These are phyloP conservation scores for Acanthurus tractus DNA, from an alignment of 2,797 vertebrate species.

Conservation along the genomic window DNA sequence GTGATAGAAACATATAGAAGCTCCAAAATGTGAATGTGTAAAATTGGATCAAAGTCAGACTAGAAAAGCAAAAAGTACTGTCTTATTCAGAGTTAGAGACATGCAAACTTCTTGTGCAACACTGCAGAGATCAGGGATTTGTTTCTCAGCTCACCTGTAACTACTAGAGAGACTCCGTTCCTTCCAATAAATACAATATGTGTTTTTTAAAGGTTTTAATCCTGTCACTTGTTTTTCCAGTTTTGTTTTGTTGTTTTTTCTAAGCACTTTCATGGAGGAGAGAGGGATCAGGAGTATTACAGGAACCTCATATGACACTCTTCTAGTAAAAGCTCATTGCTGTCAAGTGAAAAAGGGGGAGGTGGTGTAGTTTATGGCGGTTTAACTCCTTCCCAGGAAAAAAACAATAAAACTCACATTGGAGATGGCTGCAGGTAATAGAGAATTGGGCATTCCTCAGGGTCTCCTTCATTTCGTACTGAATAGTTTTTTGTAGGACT, in stretches of 20 bases:
- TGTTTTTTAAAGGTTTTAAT: constrained; percentile 1
- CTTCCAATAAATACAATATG: background rate
- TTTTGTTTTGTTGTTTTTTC: background rate
- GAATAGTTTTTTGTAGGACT: constrained; percentile 1
- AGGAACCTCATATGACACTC: background rate
- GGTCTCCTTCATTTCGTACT: background rate
- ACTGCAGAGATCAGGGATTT: too few relatives aligned
- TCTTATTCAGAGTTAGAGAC: background rate
- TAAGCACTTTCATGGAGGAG: background rate
- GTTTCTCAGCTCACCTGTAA: background rate
- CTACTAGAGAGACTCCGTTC: background rate
- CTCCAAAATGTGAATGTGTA: background rate
- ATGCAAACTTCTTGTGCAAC: background rate
- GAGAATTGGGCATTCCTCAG: background rate
- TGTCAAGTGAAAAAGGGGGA: constrained; percentile 4
- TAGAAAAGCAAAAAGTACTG: background rate
- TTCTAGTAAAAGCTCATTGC: background rate
- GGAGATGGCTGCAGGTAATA: background rate
- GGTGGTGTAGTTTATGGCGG: background rate
- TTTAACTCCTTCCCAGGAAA: background rate
- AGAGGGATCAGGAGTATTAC: background rate
- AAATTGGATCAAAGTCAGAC: constrained; percentile 1
- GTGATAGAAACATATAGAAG: background rate
- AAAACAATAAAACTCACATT: background rate
- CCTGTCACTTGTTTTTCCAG: background rate